phyloP scores from a whole-genome alignment of 37 sponge, comb jelly and placozoan species.

The Halichondria panicea region DNA sequence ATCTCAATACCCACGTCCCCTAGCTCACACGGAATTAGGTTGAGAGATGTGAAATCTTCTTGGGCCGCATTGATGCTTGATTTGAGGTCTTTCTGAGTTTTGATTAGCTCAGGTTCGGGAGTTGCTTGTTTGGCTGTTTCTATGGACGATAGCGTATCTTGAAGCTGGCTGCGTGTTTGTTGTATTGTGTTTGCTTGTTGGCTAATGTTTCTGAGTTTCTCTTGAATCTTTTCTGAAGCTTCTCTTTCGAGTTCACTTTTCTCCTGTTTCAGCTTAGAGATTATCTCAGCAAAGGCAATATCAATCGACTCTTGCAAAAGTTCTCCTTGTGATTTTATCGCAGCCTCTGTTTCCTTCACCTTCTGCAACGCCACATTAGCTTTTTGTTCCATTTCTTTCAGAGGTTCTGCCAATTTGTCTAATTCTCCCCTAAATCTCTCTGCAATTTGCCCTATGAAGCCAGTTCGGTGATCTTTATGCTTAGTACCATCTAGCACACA shows the following conservation, averaged over 20 bases:
- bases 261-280: not conserved
- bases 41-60: not conserved
- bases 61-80: not conserved
- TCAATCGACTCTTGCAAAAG: not conserved
- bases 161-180: not conserved
- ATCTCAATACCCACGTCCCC: not conserved
- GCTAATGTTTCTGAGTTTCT: no score
- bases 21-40: not conserved
- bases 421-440: not conserved
- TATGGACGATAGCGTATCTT: not conserved
- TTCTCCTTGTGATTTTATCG: not conserved
- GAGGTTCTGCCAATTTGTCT: not conserved
- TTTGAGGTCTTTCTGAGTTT: not conserved
- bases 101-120: not conserved
- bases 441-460: slow-evolving; percentile 3
- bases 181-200: not conserved
- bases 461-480: slow-evolving; percentile 8
- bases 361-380: not conserved
- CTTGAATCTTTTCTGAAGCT: not conserved
- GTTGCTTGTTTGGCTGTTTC: not conserved
- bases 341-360: not conserved
- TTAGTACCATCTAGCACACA: slow-evolving; percentile 2
- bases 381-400: not conserved
- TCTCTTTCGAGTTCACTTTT: not conserved
- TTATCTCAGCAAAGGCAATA: not conserved